Conservation (phyloP, 2,888 invertebrate species). For the Ecliptopera silaceata region DNA sequence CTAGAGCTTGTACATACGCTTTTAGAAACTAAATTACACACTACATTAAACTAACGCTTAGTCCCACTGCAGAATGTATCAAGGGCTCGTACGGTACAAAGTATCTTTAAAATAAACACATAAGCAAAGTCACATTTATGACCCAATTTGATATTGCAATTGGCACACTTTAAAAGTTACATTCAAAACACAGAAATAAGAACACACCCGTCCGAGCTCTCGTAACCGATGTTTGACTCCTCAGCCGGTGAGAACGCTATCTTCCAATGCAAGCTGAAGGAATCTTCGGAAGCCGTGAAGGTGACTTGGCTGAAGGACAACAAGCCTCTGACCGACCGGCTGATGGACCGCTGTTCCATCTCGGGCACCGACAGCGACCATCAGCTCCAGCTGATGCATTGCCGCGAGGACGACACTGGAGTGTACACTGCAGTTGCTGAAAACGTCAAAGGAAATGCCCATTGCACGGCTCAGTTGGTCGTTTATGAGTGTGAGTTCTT, state of each 20-base stretch:
- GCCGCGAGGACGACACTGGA: slow-evolving; percentile 91
- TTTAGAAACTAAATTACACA: slow-evolving; percentile 75
- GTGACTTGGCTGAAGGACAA: slow-evolving; percentile 95
- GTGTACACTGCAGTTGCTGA: slow-evolving; percentile 95
- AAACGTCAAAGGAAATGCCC: slow-evolving; percentile 90
- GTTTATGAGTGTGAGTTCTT: slow-evolving; percentile 91
- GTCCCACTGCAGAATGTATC: slow-evolving; percentile 42
- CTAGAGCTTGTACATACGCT: slow-evolving; percentile 80
- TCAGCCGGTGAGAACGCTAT: slow-evolving; percentile 92
- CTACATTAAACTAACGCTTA: slow-evolving; percentile 71
- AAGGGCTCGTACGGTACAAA: slow-evolving; percentile 59
- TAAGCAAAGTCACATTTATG: slow-evolving; percentile 11
- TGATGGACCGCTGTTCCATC: slow-evolving; percentile 88
- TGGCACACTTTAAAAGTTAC: slow-evolving; percentile 20
- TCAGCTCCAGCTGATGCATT: slow-evolving; percentile 89
- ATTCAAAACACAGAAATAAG: slow-evolving; percentile 6
- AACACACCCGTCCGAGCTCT: slow-evolving; percentile 60
- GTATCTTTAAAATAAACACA: slow-evolving; percentile 9
- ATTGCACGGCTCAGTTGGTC: slow-evolving; percentile 93
- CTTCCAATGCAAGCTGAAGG: slow-evolving; percentile 90
- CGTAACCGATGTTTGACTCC: slow-evolving; percentile 62
- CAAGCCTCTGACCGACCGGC: slow-evolving; percentile 88
- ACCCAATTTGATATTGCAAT: slow-evolving; percentile 24
- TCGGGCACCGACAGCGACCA: slow-evolving; percentile 83
- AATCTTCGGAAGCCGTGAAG: slow-evolving; percentile 82